Base-by-base conservation (phyloP, 1,140 invertebrate genomes). In the Drosophila leontia region DNA sequence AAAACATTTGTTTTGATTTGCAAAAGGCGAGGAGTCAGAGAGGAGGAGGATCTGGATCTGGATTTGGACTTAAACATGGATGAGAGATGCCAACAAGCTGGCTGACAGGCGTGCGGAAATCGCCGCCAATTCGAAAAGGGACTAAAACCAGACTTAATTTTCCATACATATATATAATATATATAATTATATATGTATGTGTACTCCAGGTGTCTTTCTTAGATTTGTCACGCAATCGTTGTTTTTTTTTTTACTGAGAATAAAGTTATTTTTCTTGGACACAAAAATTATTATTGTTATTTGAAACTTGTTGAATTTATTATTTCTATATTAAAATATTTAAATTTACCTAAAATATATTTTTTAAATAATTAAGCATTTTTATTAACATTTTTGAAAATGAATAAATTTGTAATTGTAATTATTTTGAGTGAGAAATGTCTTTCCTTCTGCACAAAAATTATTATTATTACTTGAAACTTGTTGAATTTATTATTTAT, bases 1-100 rank as follows among this genome's bases (percentile, higher is more conserved):
- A 80, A 87, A 87, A 87, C 84, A 90, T 87, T 87, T 87, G 84
- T 87, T 87, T 87, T 84, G 84, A 88, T 85, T 85, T 67, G 64
- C 32, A 37, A 19, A 19, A 23, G 26, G n/a, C n/a, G 41, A 15
- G n/a, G 34, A 11, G 48, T 26, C 26, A 6, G 5, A 29, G 26
- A 29, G n/a, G 15, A 39, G 29, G 12, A 23, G 13, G 13, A 44
- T 29, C 47, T 26, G 45, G 7, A 37, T 37, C 1, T 42, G 0
- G 35, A 19, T 12, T 1, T 15, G 45, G n/a, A 11, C 8, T 9
- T 12, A 9, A 44, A 11, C 8, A 7, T 41, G 55, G 50, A 39
- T 23, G 32, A 57, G 42, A 44, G 12, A 4, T 63, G 58, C 67
- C 32, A 75, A 59, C 44, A 72, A 70, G 71, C 48, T 63, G 81